Evolutionary conservation across 1,140 invertebrate species (phyloP).

Genomic region (Brachionus angularis): DNA sequence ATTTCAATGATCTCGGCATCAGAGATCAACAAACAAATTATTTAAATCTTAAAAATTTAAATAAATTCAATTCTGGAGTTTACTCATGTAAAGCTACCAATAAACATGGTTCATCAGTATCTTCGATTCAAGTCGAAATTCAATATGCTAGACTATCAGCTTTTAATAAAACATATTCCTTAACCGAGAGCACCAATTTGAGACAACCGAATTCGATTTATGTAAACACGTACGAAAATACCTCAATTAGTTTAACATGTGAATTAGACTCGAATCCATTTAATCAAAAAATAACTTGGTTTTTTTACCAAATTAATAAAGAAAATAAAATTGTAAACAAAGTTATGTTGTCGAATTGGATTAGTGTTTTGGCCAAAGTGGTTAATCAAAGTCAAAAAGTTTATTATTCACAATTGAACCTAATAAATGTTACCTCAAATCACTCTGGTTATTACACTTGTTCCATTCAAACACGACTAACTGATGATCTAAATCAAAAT

Average conservation of each 20-base stretch:
- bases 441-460: slow-evolving; percentile 39
- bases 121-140: neutral
- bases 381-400: slow-evolving; percentile 20
- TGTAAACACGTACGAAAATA: slow-evolving; percentile 19
- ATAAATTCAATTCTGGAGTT: neutral
- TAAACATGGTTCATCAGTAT: slow-evolving; percentile 1
- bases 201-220: neutral
- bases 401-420: slow-evolving; percentile 1
- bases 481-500: slow-evolving; percentile 8
- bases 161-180: slow-evolving; percentile 1
- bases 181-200: slow-evolving; percentile 7
- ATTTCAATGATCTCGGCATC: slow-evolving; percentile 5
- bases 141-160: neutral
- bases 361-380: neutral
- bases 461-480: neutral
- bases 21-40: slow-evolving; percentile 2
- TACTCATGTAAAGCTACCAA: slow-evolving; percentile 18
- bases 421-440: slow-evolving; percentile 10
- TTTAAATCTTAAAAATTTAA: neutral
- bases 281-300: neutral
- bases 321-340: neutral
- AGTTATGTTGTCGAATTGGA: slow-evolving; percentile 2
- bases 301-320: neutral
- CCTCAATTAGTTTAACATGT: neutral
- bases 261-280: slow-evolving; percentile 33